phyloP scores from a whole-genome alignment of 2,113 vertebrate species.

The Mionectes macconnelli region DNA sequence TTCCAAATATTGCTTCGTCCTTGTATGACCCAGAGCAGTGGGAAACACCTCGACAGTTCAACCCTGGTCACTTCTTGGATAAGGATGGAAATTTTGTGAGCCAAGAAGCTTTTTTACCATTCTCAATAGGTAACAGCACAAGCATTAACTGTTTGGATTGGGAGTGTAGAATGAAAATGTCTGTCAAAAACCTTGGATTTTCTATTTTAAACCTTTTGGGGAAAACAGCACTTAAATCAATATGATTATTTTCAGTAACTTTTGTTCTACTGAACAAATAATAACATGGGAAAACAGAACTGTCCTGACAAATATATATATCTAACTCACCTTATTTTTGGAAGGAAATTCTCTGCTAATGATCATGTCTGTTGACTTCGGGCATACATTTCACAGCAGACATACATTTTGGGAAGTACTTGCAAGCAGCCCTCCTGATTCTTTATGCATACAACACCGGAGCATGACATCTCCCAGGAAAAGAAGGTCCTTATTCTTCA shows the following conservation, averaged over 20 bases:
- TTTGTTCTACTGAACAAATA: background rate
- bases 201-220: background rate
- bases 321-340: background rate
- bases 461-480: background rate
- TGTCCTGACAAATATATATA: background rate
- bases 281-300: background rate
- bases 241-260: background rate
- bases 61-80: slow-evolving; percentile 70
- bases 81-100: slow-evolving; percentile 62
- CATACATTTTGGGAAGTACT: background rate
- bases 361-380: background rate
- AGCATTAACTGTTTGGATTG: background rate
- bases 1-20: slow-evolving; percentile 64
- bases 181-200: background rate
- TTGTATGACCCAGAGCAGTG: slow-evolving; percentile 64
- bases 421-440: background rate
- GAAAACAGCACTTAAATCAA: background rate
- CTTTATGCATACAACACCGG: background rate
- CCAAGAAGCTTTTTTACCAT: slow-evolving; percentile 71
- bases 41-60: slow-evolving; percentile 66
- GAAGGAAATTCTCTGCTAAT: background rate
- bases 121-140: slow-evolving; percentile 62
- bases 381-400: background rate
- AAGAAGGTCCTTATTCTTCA: background rate
- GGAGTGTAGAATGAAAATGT: background rate